Conservation (phyloP, 2,113 vertebrate genomes). For the Turnix velox region DNA sequence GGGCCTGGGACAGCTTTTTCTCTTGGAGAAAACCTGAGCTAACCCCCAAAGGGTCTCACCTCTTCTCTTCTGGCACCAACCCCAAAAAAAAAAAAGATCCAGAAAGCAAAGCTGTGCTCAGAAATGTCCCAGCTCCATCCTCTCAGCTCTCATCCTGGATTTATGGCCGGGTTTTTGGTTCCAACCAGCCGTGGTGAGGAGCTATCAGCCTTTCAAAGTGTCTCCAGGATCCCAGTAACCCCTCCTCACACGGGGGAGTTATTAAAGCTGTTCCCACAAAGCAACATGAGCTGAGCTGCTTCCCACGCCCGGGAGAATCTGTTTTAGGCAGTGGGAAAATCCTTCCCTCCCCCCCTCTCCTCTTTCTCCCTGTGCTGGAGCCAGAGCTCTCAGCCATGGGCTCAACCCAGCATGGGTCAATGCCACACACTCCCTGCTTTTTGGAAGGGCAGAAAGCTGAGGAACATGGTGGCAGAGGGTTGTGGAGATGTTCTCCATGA, state of each 20-base stretch:
- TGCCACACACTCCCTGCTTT: background rate
- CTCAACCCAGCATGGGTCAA: background rate
- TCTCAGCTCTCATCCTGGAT: constrained; percentile 1
- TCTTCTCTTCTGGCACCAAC: background rate
- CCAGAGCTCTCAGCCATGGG: background rate
- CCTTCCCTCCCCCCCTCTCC: background rate
- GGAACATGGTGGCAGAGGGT: rapidly evolving
- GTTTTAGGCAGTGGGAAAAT: constrained; percentile 51
- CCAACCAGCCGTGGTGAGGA: constrained; percentile 29
- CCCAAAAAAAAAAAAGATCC: background rate
- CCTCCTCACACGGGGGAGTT: constrained; percentile 54
- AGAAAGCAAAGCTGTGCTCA: background rate
- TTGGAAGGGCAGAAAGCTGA: background rate
- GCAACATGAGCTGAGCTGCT: background rate
- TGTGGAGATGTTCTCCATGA: rapidly evolving
- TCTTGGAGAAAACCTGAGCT: background rate
- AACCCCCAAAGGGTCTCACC: background rate
- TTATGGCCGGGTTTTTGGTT: constrained; percentile 30
- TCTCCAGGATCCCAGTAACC: constrained; percentile 49
- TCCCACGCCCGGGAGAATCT: constrained; percentile 41
- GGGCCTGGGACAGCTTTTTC: too few relatives aligned
- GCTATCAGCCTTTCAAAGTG: constrained; percentile 48
- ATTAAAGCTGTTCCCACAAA: constrained; percentile 60
- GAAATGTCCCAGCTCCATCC: background rate
- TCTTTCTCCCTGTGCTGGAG: background rate